These are phyloP conservation scores for Nothocercus julius DNA, from an alignment of 2,113 vertebrate genomes.

Conservation along the genomic window DNA sequence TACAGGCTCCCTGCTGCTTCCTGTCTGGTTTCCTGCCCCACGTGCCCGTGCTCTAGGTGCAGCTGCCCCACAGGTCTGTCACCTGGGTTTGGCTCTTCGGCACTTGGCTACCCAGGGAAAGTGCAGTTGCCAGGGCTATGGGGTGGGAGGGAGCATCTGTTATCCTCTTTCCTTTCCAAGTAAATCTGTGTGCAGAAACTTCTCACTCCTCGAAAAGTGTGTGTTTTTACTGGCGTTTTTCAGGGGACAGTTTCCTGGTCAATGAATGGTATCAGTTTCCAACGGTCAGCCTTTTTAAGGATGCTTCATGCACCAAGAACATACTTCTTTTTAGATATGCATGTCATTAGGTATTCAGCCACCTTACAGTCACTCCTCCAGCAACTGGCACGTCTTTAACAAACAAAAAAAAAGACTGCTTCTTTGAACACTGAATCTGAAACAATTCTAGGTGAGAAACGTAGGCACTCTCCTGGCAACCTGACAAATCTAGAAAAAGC, in stretches of 20 bases:
- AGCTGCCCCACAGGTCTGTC: neutral
- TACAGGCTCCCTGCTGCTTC: neutral
- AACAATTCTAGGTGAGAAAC: neutral
- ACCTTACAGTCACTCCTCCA: neutral
- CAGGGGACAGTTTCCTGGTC: neutral
- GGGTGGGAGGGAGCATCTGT: fast-evolving
- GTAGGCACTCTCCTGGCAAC: neutral
- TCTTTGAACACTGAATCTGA: neutral
- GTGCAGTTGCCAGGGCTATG: fast-evolving
- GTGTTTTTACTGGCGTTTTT: neutral
- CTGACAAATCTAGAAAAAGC: neutral
- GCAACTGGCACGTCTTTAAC: neutral
- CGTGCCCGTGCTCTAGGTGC: fast-evolving
- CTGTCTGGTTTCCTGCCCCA: neutral
- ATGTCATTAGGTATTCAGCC: neutral
- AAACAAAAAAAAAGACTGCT: neutral
- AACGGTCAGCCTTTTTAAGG: neutral
- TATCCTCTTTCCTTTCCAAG: neutral
- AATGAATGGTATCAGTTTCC: neutral
- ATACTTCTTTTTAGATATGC: neutral
- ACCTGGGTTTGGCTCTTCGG: fast-evolving
- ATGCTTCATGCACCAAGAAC: neutral
- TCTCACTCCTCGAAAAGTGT: neutral
- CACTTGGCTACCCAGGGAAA: neutral
- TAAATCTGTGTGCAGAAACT: neutral